Evolutionary conservation across 2,113 vertebrate genomes (phyloP).

Genomic region (Rutilus rutilus): DNA sequence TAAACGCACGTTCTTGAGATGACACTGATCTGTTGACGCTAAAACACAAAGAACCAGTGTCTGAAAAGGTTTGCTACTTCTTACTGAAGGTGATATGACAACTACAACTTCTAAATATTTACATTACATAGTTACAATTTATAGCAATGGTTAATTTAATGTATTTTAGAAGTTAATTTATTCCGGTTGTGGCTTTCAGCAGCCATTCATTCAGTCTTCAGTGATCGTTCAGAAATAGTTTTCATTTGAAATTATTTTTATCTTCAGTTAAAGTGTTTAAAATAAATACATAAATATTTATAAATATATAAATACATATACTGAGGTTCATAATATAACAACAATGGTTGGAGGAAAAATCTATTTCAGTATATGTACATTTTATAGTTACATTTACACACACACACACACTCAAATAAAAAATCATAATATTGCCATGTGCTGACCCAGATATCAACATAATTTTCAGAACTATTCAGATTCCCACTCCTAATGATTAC

Average conservation of each 20-base stretch:
- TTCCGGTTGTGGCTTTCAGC: neutral
- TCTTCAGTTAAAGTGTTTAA: no score
- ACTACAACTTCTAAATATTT: neutral
- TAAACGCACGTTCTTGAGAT: slow-evolving; percentile 26
- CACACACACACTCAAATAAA: no score
- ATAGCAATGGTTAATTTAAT: neutral
- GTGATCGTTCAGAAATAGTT: neutral
- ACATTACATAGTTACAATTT: neutral
- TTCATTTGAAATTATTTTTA: neutral
- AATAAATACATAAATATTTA: no score
- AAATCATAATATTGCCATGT: no score
- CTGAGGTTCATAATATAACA: neutral
- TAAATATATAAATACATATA: neutral
- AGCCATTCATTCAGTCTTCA: neutral
- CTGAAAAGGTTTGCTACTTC: neutral
- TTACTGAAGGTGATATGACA: neutral
- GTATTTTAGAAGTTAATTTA: neutral
- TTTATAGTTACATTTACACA: no score
- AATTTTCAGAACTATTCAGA: neutral
- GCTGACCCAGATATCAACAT: no score
- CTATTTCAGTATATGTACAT: no score
- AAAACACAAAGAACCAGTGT: slow-evolving; percentile 7
- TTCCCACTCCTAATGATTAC: neutral
- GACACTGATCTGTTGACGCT: neutral
- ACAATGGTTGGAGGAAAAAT: neutral